Conservation (phyloP, 2,888 invertebrate genomes). For the Hemaris fuciformis region DNA sequence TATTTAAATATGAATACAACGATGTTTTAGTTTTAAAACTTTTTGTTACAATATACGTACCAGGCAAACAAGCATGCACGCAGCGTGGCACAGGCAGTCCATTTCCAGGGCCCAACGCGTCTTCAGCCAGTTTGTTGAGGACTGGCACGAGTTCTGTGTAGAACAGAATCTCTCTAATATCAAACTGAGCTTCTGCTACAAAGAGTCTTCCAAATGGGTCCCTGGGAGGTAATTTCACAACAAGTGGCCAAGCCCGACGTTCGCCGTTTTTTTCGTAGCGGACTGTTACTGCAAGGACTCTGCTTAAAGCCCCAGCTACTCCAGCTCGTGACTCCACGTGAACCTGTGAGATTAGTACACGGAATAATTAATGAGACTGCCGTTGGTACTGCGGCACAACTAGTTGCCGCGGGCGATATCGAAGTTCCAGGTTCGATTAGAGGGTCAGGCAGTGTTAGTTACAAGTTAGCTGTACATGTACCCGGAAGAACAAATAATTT, state of each 20-base stretch:
- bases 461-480: no score
- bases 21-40: not conserved
- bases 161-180: constrained; percentile 90
- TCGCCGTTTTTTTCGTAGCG: constrained; percentile 79
- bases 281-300: constrained; percentile 88
- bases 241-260: constrained; percentile 72
- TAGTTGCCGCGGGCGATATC: no score
- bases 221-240: constrained; percentile 88
- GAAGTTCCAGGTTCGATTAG: no score
- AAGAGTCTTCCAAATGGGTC: constrained; percentile 90
- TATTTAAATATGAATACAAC: no score
- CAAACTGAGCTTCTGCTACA: constrained; percentile 91
- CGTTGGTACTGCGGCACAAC: no score
- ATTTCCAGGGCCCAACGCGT: constrained; percentile 68
- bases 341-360: constrained; percentile 42
- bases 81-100: constrained; percentile 81
- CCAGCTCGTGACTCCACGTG: constrained; percentile 79
- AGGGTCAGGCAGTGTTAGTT: no score
- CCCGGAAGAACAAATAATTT: no score
- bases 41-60: constrained; percentile 38
- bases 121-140: constrained; percentile 85
- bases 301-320: constrained; percentile 88
- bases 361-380: no score
- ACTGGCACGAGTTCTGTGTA: constrained; percentile 89
- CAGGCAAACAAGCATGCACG: constrained; percentile 86